Conservation (phyloP, 2,797 vertebrate genomes). For the Sciurus vulgaris region DNA sequence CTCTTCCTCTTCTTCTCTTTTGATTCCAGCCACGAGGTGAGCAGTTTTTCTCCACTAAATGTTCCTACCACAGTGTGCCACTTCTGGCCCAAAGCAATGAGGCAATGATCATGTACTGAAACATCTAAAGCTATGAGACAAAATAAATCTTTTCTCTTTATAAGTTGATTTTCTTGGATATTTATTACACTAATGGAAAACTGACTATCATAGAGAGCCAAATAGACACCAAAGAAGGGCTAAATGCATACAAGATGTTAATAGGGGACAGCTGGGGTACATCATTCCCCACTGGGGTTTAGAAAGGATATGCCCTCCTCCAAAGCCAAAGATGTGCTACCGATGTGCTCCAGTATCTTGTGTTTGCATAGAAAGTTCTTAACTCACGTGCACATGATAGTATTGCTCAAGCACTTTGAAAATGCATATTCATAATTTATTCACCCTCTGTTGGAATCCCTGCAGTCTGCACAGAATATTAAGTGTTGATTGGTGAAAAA, state of each 20-base stretch:
- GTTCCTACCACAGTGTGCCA: background rate
- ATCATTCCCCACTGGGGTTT: background rate
- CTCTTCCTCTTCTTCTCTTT: background rate
- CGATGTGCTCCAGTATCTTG: too few relatives aligned
- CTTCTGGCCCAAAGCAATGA: background rate
- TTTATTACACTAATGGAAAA: background rate
- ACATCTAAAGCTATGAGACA: background rate
- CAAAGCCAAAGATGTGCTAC: background rate
- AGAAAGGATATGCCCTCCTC: background rate
- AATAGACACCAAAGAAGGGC: background rate
- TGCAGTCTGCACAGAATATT: background rate
- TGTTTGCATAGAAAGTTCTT: background rate
- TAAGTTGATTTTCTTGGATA: background rate
- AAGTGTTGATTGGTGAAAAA: background rate
- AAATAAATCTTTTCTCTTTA: background rate
- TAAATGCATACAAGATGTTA: background rate
- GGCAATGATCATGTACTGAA: background rate
- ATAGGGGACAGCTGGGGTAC: background rate
- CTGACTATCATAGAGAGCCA: background rate
- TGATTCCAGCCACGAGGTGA: too few relatives aligned
- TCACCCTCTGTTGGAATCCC: background rate
- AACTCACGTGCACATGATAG: background rate
- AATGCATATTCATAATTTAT: background rate
- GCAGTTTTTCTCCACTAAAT: background rate
- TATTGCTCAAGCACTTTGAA: conserved; percentile 4